Percentiles rank a stretch among this genome's conserved stretches.
phyloP scores from a whole-genome alignment of 2,797 vertebrate species.

The Bufotes viridis region DNA sequence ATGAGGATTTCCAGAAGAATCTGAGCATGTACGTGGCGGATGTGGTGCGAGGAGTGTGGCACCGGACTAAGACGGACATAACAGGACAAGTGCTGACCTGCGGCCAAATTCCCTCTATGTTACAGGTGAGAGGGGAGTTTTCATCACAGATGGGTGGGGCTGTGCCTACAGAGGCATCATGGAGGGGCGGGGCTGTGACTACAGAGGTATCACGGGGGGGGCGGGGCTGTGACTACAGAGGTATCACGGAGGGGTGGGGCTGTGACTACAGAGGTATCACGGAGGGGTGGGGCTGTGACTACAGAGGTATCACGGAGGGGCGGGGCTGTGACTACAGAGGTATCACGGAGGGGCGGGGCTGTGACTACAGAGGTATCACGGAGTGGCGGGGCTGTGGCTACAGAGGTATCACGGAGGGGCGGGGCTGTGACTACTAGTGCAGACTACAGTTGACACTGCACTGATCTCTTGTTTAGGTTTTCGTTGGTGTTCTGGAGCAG shows the following conservation, averaged over 20 bases:
- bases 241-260: too few relatives aligned
- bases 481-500: constrained; percentile 13
- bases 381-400: neutral
- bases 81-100: neutral
- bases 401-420: neutral
- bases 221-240: neutral
- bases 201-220: neutral
- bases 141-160: too few relatives aligned
- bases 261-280: too few relatives aligned
- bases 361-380: neutral
- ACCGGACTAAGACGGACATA: neutral
- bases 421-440: neutral
- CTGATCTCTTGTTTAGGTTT: neutral
- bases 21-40: constrained; percentile 4
- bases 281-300: neutral
- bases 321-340: neutral
- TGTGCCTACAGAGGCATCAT: too few relatives aligned
- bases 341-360: neutral
- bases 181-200: neutral
- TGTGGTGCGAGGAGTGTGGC: neutral
- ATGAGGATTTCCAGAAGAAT: constrained; percentile 40
- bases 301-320: neutral
- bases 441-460: too few relatives aligned
- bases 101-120: neutral
- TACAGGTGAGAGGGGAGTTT: constrained; percentile 13